Evolutionary conservation across 2,888 invertebrate genomes (phyloP), one percentile per base, ranked within the genome.

Genomic region (Athalia circularis): DNA sequence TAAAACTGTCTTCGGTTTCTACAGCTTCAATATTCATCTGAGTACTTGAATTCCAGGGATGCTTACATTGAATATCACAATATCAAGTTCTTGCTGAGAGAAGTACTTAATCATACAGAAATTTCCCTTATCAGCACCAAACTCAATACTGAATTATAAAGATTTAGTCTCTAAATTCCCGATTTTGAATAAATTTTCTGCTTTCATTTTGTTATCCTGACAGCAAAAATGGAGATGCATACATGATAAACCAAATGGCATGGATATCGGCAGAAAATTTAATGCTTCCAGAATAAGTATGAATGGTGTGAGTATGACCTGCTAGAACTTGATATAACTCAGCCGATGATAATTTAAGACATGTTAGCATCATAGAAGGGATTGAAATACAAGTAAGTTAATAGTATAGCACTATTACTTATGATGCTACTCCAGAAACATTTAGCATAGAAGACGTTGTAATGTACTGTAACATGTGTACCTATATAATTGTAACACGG

Each of bases 401-500:
- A 52, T 75, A 50, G 72, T 72, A 45, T 61, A 59, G 59, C 47
- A 45, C 72, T 48, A 68, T 74, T 80, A 78, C 78, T 80, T 68
- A 82, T 82, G 83, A 81, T 80, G 81, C 75, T 81, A 79, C 80
- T 82, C 82, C 79, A 80, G 80, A 61, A 80, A 78, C 82, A 80
- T 74, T 72, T 85, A 86, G 84, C 84, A 74, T 86, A 84, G 82
- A 86, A 81, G 83, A 84, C 79, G 81, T 81, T 83, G 81, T 81
- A 83, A 81, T 80, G 80, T 84, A 85, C 79, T 80, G 81, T 83
- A 84, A 80, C 79, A 82, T 83, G 83, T 85, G 85, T 87, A 87
- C 85, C 85, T 87, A 87, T 84, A 85, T 82, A 82, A 86, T 85
- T 84, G 76, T 80, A 79, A 61, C 47, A 52, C 54, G 50, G 62